Conservation (phyloP, 2,113 vertebrate genomes). For the Bubo blakistoni region DNA sequence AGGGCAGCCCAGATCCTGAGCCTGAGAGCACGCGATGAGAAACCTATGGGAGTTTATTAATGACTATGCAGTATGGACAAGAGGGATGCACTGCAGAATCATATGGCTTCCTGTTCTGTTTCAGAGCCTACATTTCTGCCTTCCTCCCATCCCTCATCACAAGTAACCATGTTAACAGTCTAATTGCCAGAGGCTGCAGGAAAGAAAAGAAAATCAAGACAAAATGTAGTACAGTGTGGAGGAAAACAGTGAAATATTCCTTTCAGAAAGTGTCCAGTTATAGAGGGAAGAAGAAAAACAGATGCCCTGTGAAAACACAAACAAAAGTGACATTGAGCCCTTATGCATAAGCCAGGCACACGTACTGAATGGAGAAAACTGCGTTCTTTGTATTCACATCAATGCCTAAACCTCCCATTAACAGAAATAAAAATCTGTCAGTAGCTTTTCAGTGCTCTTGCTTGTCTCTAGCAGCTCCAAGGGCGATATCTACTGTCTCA, state of each 20-base stretch:
- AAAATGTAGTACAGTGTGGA: background rate
- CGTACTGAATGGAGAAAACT: fast-evolving
- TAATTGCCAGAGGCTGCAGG: background rate
- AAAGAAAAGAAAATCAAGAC: background rate
- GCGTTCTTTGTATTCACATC: background rate
- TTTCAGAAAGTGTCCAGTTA: background rate
- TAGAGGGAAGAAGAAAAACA: background rate
- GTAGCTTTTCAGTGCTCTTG: background rate
- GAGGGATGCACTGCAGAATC: background rate
- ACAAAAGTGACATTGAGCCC: background rate
- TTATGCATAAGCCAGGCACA: background rate
- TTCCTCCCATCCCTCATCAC: background rate
- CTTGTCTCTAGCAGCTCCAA: background rate
- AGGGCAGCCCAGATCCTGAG: background rate
- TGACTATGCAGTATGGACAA: background rate
- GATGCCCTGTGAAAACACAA: background rate
- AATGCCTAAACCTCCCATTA: background rate
- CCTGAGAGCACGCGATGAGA: background rate
- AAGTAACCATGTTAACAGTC: background rate
- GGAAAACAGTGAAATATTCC: background rate
- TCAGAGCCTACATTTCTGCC: background rate
- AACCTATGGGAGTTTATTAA: background rate
- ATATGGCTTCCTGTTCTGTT: background rate
- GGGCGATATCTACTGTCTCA: background rate
- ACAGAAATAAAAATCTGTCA: background rate